Evolutionary conservation across 2,888 invertebrate genomes (phyloP).

Genomic region (Drosophila suboccidentalis): DNA sequence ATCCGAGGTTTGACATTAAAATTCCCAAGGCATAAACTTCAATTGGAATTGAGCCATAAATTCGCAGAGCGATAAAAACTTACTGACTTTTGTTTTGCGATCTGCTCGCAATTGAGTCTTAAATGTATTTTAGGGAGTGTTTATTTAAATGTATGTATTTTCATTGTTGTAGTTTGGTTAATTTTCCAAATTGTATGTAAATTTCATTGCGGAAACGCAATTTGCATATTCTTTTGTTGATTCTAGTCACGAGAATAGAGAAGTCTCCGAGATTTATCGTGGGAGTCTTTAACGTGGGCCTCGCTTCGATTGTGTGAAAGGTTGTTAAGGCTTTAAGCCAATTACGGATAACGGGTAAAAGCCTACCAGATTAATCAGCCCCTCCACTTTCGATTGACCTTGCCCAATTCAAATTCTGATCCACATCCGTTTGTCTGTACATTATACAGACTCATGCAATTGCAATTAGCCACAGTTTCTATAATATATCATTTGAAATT

Average conservation of each 20-base stretch:
- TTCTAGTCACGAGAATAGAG: conserved; percentile 43
- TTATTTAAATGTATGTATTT: conserved; percentile 14
- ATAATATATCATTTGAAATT: conserved; percentile 45
- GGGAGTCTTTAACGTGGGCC: conserved; percentile 49
- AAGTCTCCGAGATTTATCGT: conserved; percentile 57
- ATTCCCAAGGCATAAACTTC: conserved; percentile 35
- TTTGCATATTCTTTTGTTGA: conserved; percentile 58
- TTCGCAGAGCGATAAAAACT: conserved; percentile 27
- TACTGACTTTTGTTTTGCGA: conserved; percentile 35
- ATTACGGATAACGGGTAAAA: conserved; percentile 30
- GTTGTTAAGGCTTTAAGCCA: conserved; percentile 16
- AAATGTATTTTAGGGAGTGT: conserved; percentile 34
- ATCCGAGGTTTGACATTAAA: conserved; percentile 35
- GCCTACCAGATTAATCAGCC: conserved; percentile 41
- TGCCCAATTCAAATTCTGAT: conserved; percentile 37
- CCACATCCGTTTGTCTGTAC: conserved; percentile 52
- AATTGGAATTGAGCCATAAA: conserved; percentile 34
- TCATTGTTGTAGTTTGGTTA: conserved; percentile 15
- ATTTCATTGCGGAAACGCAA: conserved; percentile 68
- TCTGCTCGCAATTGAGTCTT: conserved; percentile 31
- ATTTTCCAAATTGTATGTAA: conserved; percentile 63
- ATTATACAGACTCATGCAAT: conserved; percentile 45
- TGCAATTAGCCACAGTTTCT: conserved; percentile 52
- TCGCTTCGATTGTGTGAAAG: conserved; percentile 46
- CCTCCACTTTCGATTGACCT: conserved; percentile 37